These are phyloP conservation scores for Hololepta plana DNA, from an alignment of 2,888 invertebrate genomes.

Conservation along the genomic window DNA sequence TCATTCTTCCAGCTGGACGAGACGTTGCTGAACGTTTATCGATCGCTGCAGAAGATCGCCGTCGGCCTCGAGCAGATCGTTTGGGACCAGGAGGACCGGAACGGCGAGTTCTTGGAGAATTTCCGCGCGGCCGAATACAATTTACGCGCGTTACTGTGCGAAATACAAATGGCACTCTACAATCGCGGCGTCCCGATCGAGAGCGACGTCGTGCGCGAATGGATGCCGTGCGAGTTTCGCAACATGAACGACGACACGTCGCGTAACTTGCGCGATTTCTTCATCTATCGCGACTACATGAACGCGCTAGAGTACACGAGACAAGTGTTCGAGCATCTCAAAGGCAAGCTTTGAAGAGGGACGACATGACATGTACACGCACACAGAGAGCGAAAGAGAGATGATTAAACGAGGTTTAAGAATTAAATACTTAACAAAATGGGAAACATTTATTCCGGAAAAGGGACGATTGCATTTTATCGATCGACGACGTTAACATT, in stretches of 20 bases:
- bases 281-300: slow-evolving; percentile 44
- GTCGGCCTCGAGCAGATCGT: slow-evolving; percentile 49
- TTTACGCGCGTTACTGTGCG: slow-evolving; percentile 46
- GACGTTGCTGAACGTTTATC: slow-evolving; percentile 33
- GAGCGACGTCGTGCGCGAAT: slow-evolving; percentile 27
- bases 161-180: slow-evolving; percentile 40
- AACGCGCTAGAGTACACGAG: slow-evolving; percentile 38
- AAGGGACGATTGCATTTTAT: too few relatives aligned
- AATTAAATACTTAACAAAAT: too few relatives aligned
- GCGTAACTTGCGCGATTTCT: slow-evolving; percentile 36
- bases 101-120: slow-evolving; percentile 28
- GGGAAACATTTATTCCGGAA: too few relatives aligned
- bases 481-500: too few relatives aligned
- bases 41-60: slow-evolving; percentile 49
- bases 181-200: slow-evolving; percentile 31
- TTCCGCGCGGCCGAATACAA: slow-evolving; percentile 40
- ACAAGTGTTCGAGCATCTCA: slow-evolving; percentile 29
- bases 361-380: slow-evolving; percentile 2
- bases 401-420: too few relatives aligned
- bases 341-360: slow-evolving; percentile 10
- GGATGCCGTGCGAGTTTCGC: slow-evolving; percentile 26
- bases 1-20: slow-evolving; percentile 10
- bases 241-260: slow-evolving; percentile 23
- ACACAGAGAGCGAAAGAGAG: slow-evolving; percentile 7
- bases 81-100: slow-evolving; percentile 36